Evolutionary conservation across 2,888 invertebrate genomes (phyloP), one percentile per base, ranked within the genome.

Genomic region (Synanthedon formicaeformis): DNA sequence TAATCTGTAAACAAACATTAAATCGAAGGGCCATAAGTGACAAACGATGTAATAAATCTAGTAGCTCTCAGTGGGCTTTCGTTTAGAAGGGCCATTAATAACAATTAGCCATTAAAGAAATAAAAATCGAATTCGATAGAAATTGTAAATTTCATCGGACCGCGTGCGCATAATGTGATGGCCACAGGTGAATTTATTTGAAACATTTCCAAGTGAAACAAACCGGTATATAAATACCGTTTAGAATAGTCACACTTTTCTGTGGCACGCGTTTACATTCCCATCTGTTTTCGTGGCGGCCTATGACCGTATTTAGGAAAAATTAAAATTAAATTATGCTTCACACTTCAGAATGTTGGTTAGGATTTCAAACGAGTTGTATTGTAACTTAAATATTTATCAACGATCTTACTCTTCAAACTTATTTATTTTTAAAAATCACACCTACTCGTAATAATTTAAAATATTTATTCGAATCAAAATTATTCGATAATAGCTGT

Each of bases 291-390:
- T 14, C 18, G 49, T 12, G 12, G 41, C 52, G 51, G 18, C 51
- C 40, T 49, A 48, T 56, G 51, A 50, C 50, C 51, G 45, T 49
- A 51, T 54, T 56, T 56, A 51, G 45, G 49, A 52, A 50, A 41
- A 51, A 51, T 52, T 23, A 27, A 49, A 54, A 41, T 48, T 45
- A 45, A 45, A 45, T 4, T 3, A 45, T 4, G 12, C 3, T 13
- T 6, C 13, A 45, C 13, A 14, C 45, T 12, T 6, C 6, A 13
- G 45, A 45, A 45, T 14, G n/a, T 14, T 23, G 2, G 34, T 34
- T 34, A 10, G 6, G 34, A 14, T 45, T 45, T 45, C 45, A 13
- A 14, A 45, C 13, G 8, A 14, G 13, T 45, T 45, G 13, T 14
- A 45, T 45, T 45, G 45, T 45, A 13, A 14, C 14, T 45, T 4